Percentiles rank a stretch among this genome's conserved stretches.
phyloP scores from a whole-genome alignment of 2,797 vertebrate species.

The Muscicapa striata region DNA sequence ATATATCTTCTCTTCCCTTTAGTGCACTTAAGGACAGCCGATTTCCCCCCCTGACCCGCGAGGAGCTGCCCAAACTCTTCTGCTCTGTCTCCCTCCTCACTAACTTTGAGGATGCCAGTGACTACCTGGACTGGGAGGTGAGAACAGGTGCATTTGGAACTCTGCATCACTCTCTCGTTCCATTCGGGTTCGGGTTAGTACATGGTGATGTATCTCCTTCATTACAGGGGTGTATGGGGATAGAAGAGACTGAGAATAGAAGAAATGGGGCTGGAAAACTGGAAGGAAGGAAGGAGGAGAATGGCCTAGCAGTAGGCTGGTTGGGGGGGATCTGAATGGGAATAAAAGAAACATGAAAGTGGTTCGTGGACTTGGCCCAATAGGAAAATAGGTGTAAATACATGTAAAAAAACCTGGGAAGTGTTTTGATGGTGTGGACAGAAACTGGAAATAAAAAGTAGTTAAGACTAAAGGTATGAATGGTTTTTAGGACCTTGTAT shows the following conservation, averaged over 20 bases:
- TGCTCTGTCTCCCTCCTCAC: constrained; percentile 88
- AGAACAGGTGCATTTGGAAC: constrained; percentile 82
- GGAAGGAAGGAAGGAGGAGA: background rate
- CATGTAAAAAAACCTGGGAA: background rate
- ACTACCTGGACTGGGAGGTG: constrained; percentile 89
- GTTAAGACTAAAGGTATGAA: background rate
- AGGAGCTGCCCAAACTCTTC: constrained; percentile 87
- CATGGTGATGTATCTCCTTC: constrained; percentile 76
- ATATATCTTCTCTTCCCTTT: constrained; percentile 31
- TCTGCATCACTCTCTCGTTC: constrained; percentile 79
- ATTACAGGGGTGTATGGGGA: constrained; percentile 52
- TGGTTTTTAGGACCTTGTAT: background rate
- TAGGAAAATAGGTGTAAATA: background rate
- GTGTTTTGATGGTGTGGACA: background rate
- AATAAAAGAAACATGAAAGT: background rate
- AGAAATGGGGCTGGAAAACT: background rate
- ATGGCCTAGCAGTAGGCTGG: background rate
- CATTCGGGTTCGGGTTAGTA: constrained; percentile 81
- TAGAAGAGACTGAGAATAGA: background rate
- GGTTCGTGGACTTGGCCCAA: background rate
- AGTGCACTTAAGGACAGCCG: constrained; percentile 90
- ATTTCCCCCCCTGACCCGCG: constrained; percentile 84
- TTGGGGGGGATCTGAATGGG: background rate
- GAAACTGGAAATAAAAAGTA: background rate
- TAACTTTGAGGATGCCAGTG: constrained; percentile 87